Percentiles rank a stretch among this genome's conserved stretches.
phyloP scores from a whole-genome alignment of 2,113 vertebrate species.

The Regulus satrapa region DNA sequence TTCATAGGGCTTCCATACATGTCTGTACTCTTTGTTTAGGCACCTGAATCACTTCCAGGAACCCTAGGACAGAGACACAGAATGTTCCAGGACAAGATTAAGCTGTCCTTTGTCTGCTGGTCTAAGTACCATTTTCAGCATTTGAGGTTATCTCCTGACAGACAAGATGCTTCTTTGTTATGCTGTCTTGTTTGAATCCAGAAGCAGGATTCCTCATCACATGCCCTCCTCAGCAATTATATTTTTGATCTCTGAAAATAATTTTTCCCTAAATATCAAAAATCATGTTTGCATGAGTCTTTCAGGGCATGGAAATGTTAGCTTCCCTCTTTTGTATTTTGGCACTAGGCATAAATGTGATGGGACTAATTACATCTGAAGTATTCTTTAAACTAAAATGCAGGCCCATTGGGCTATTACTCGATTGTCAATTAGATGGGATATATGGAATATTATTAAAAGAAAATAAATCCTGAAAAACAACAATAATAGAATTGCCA shows the following conservation, averaged over 20 bases:
- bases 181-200: not conserved
- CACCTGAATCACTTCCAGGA: not conserved
- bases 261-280: not conserved
- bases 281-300: not conserved
- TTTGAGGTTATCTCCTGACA: not conserved
- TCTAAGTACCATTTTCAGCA: not conserved
- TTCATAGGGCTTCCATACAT: not conserved
- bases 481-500: not conserved
- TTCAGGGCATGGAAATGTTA: not conserved
- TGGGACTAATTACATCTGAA: not conserved
- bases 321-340: not conserved
- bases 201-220: not conserved
- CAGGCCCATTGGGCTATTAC: not conserved
- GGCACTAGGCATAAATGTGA: not conserved
- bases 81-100: not conserved
- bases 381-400: not conserved
- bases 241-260: not conserved
- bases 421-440: fast-evolving
- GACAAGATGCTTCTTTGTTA: not conserved
- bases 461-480: not conserved
- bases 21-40: not conserved
- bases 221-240: not conserved
- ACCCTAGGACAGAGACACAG: not conserved
- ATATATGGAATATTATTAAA: not conserved
- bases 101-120: not conserved